These are phyloP conservation scores for Dasyurus viverrinus DNA, from an alignment of 2,113 vertebrate species.

Conservation along the genomic window DNA sequence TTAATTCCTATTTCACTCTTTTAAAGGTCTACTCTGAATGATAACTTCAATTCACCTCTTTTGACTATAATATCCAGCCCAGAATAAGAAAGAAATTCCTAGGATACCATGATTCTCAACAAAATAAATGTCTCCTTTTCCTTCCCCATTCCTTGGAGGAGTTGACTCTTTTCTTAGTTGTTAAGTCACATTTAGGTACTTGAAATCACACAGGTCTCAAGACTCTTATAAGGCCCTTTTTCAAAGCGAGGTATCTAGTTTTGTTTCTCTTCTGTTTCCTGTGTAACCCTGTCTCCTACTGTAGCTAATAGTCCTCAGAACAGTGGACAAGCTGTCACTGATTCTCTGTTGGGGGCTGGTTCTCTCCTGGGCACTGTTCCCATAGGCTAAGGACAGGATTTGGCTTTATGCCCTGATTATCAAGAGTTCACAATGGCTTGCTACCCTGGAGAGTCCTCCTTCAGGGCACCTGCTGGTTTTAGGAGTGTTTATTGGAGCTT, in stretches of 20 bases:
- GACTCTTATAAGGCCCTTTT: background rate
- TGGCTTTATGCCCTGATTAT: background rate
- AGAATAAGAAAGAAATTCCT: background rate
- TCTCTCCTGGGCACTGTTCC: background rate
- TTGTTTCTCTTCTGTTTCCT: background rate
- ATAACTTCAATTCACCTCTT: background rate
- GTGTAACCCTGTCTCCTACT: background rate
- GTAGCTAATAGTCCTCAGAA: background rate
- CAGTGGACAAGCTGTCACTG: background rate
- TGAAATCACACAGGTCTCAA: background rate
- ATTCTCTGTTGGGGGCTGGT: background rate
- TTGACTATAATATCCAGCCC: background rate
- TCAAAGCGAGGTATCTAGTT: background rate
- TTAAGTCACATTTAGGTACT: background rate
- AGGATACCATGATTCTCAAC: background rate
- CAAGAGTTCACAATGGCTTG: background rate
- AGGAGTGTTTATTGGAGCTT: conserved; percentile 4
- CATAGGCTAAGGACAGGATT: background rate
- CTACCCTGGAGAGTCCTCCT: background rate
- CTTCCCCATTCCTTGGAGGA: background rate
- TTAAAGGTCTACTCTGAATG: background rate
- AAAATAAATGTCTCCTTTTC: background rate
- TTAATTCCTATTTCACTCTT: background rate
- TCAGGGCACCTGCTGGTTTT: background rate
- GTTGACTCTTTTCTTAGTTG: background rate